Evolutionary conservation across 2,113 vertebrate genomes (phyloP), one percentile per base, ranked within the genome.

Genomic region (Mobula hypostoma): DNA sequence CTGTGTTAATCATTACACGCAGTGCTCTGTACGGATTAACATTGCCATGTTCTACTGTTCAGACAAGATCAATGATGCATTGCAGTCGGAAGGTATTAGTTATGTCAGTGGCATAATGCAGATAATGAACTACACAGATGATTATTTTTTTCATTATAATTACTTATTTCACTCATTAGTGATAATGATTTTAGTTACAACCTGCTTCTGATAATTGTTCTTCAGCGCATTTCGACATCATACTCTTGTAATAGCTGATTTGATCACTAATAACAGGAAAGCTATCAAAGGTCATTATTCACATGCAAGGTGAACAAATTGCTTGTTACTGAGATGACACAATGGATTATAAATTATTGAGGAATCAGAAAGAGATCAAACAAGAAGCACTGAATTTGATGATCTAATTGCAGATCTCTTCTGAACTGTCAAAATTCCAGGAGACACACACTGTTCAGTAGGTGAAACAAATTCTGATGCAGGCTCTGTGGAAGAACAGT

Each of bases 111-210:
- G 24, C 12, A n/a, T 88, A 17, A 29, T n/a, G 56, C 56, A 63
- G 58, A 88, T 88, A 61, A 83, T 83, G 40, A 83, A 63, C 58
- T 61, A 58, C 83, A 63, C 2, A 63, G 83, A 12, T 88, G 83
- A 63, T 88, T 63, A 14, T 61, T 61, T 61, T 56, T 88, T n/a
- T 14, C 27, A 27, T 88, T 58, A 88, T 61, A 63, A 88, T 63
- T 88, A 61, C 27, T 88, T 27, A 88, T 88, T 63, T 88, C 21
- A 63, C 27, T 88, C 83, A 88, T 88, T 63, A n/a, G 58, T n/a
- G 58, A 61, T 88, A 61, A 88, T 63, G 29, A 88, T 63, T 63
- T 63, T 58, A 63, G 21, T 88, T 63, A 29, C 29, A 58, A 88
- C 12, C 27, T 29, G 12, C 27, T 88, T 29, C 83, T 88, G 58